Evolutionary conservation across 1,140 invertebrate genomes (phyloP).

Genomic region (Ips typographus): DNA sequence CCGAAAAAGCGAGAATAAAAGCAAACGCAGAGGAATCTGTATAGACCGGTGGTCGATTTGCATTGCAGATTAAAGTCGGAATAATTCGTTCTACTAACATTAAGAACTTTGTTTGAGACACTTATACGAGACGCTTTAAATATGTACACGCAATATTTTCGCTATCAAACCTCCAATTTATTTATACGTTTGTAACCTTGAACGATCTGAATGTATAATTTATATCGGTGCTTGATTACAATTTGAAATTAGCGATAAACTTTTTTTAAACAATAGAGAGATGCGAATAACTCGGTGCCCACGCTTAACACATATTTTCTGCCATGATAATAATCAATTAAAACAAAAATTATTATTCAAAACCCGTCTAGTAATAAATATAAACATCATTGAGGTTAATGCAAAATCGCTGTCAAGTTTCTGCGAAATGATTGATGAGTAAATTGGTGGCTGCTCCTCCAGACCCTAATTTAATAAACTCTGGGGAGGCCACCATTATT

Average conservation of each 20-base stretch:
- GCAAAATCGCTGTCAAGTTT: not conserved
- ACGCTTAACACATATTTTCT: not conserved
- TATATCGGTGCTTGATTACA: not conserved
- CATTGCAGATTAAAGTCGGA: no score
- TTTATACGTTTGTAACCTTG: not conserved
- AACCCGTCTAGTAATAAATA: not conserved
- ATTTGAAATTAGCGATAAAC: constrained; percentile 3
- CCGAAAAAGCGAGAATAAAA: no score
- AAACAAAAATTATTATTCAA: not conserved
- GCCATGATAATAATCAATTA: not conserved
- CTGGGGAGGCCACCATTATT: not conserved
- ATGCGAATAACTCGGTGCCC: not conserved
- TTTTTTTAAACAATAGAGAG: not conserved
- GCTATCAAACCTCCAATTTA: no score
- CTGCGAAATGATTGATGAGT: not conserved
- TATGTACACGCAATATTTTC: no score
- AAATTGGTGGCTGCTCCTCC: not conserved
- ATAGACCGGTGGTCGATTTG: no score
- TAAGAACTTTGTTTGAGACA: no score
- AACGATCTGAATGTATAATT: constrained; percentile 1
- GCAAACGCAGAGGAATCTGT: no score
- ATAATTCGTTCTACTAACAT: no score
- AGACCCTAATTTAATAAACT: not conserved
- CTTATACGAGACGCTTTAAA: no score
- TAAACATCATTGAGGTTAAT: not conserved